Evolutionary conservation across 2,888 invertebrate genomes (phyloP).

Genomic region (Drosophila peninsularis): DNA sequence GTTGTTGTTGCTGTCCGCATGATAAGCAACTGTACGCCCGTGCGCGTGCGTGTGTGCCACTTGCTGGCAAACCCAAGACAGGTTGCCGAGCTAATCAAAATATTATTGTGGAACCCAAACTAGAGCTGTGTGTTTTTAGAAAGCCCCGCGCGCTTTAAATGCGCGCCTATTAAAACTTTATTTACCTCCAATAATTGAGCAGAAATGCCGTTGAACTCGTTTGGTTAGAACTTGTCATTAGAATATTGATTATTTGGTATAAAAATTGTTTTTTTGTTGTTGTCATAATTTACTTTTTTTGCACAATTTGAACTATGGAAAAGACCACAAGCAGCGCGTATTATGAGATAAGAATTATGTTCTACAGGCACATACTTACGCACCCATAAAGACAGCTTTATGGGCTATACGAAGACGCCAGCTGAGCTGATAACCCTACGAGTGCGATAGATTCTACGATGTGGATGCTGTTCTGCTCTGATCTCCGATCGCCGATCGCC

Average conservation of each 20-base stretch:
- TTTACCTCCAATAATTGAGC: conserved; percentile 67
- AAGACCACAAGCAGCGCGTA: conserved; percentile 49
- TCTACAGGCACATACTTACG: not conserved
- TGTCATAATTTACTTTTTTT: not conserved
- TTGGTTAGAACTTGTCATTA: conserved; percentile 67
- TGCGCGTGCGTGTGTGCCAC: conserved; percentile 19
- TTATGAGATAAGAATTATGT: conserved; percentile 33
- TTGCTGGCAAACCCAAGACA: conserved; percentile 30
- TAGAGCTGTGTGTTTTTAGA: conserved; percentile 23
- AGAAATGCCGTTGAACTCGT: conserved; percentile 76
- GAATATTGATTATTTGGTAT: conserved; percentile 45
- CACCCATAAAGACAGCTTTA: not conserved
- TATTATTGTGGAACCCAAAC: conserved; percentile 19
- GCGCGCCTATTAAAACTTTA: conserved; percentile 37
- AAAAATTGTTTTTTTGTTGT: conserved; percentile 1
- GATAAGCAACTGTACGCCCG: conserved; percentile 36
- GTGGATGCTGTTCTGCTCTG: conserved; percentile 43
- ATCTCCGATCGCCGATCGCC: conserved; percentile 16
- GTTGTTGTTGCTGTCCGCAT: conserved; percentile 13
- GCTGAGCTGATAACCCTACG: conserved; percentile 52
- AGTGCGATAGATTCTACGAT: conserved; percentile 7
- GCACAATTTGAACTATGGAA: conserved; percentile 23
- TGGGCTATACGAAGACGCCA: conserved; percentile 12
- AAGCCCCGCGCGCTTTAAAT: conserved; percentile 26
- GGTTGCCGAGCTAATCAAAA: conserved; percentile 34